Evolutionary conservation across 2,113 vertebrate species (phyloP), one percentile per base, ranked within the genome.

Genomic region (Odocoileus virginianus): DNA sequence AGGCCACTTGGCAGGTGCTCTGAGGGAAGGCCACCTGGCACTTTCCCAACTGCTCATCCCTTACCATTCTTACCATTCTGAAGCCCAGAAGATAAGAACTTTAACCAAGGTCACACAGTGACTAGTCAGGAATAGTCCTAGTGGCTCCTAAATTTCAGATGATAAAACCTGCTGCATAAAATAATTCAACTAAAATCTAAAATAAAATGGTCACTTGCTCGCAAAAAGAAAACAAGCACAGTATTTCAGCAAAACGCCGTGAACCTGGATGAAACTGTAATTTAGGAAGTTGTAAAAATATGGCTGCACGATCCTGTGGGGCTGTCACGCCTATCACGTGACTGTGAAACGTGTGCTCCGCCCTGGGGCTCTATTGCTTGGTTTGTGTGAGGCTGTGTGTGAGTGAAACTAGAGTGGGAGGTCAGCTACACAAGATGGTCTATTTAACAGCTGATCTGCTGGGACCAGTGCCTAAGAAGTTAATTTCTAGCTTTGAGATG

Each of bases 401-500:
- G 7, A n/a, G 76, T 64, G 81, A 95, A 91, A 94, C 43, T 23
- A 55, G 58, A 91, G 91, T 58, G 71, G 74, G 78, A 94, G 96
- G 89, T 96, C 93, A 91, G 96, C 97, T 95, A 87, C 95, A 96
- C n/a, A 25, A 94, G 97, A 94, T 93, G 81, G 98, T 98, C 98
- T 98, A 40, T 98, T 98, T 98, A 98, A 99, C 99, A 99, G 99
- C 98, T 99, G 99, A 99, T 99, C 99, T 99, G 98, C 99, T 98
- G 99, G 99, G 98, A 99, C 98, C 97, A 98, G 96, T 99, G 99
- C 99, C 99, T 99, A 96, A 99, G 98, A 99, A 99, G 99, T 99
- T 99, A 99, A 99, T 99, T 99, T 99, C 99, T 99, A 99, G 99
- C 98, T 99, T 99, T 98, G 98, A 99, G 98, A 98, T 96, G 98